Evolutionary conservation across 2,888 invertebrate species (phyloP).

Genomic region (Chrysolina americana): DNA sequence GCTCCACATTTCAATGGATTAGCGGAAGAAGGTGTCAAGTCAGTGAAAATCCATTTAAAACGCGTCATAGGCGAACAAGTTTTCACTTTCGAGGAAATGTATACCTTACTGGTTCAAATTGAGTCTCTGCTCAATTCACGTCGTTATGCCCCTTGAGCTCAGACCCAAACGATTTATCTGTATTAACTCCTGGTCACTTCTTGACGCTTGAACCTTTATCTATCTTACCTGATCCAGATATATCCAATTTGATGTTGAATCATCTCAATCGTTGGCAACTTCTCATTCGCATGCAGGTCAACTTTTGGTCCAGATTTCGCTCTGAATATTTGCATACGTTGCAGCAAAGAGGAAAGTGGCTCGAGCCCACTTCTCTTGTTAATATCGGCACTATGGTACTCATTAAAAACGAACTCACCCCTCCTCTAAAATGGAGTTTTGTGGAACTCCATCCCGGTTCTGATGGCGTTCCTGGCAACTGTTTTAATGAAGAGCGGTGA

Average conservation of each 20-base stretch:
- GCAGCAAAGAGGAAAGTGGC: conserved; percentile 3
- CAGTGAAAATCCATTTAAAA: conserved; percentile 55
- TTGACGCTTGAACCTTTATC: conserved; percentile 42
- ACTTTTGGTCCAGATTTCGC: too few relatives aligned
- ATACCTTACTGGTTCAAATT: too few relatives aligned
- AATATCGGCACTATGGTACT: background rate
- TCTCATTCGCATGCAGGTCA: background rate
- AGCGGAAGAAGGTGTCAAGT: conserved; percentile 59
- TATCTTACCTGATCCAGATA: background rate
- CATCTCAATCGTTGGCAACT: background rate
- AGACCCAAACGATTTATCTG: conserved; percentile 52
- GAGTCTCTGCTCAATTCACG: too few relatives aligned
- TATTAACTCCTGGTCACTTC: conserved; percentile 56
- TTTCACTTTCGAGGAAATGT: conserved; percentile 59
- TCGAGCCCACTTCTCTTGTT: background rate
- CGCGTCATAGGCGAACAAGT: conserved; percentile 49
- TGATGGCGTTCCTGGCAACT: background rate
- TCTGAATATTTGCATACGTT: background rate
- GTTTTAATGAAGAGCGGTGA: background rate
- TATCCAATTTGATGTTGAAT: background rate
- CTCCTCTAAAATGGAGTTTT: conserved; percentile 1
- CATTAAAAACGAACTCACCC: background rate
- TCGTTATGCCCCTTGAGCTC: conserved; percentile 52
- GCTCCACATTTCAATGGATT: conserved; percentile 56
- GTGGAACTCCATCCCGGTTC: background rate